These are phyloP conservation scores for Nothocercus nigrocapillus DNA, from an alignment of 2,113 vertebrate genomes.

Conservation along the genomic window DNA sequence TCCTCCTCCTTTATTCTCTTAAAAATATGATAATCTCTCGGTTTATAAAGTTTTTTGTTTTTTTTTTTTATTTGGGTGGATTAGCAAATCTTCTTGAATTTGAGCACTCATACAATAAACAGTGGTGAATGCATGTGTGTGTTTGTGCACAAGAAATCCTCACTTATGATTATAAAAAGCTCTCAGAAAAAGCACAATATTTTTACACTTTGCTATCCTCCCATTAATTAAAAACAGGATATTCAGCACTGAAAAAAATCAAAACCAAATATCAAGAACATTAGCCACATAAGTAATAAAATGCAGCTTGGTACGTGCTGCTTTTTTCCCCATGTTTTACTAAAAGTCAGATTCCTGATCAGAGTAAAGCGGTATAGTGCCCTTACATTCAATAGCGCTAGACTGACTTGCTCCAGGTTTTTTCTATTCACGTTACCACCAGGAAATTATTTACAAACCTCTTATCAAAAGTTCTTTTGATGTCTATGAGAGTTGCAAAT, in stretches of 20 bases:
- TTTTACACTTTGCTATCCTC: neutral
- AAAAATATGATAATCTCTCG: neutral
- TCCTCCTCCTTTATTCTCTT: neutral
- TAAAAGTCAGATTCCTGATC: neutral
- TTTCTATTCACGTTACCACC: neutral
- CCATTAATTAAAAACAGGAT: neutral
- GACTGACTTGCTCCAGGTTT: neutral
- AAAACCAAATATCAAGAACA: neutral
- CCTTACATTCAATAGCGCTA: neutral
- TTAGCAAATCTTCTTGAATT: neutral
- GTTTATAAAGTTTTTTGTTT: neutral
- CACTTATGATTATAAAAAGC: neutral
- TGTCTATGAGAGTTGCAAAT: neutral
- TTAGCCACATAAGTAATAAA: neutral
- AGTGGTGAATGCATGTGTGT: neutral
- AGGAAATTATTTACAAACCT: neutral
- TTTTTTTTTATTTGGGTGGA: neutral
- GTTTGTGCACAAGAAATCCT: neutral
- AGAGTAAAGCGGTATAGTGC: neutral
- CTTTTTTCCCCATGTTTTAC: neutral
- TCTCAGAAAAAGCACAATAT: neutral
- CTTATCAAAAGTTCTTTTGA: slow-evolving; percentile 25
- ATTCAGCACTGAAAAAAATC: neutral
- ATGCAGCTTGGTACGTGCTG: neutral
- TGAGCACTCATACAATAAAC: neutral